phyloP scores from a whole-genome alignment of 2,113 vertebrate genomes.

The Osmerus mordax region DNA sequence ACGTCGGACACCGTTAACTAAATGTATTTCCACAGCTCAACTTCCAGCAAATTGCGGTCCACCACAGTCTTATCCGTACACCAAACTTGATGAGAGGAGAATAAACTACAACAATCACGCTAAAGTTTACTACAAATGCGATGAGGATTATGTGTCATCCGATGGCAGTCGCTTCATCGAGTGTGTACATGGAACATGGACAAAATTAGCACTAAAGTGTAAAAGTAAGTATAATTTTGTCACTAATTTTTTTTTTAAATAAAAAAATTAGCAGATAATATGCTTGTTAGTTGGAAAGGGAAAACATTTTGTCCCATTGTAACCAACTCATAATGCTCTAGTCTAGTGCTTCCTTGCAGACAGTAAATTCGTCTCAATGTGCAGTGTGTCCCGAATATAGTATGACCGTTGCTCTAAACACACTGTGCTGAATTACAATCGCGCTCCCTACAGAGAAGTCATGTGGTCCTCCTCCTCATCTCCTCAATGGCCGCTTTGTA shows the following conservation, averaged over 20 bases:
- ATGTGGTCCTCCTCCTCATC: constrained; percentile 11
- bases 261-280: background rate
- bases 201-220: constrained; percentile 6
- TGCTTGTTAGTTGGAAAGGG: background rate
- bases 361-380: no score
- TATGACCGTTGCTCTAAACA: background rate
- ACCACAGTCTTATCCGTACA: constrained; percentile 8
- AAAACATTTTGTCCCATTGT: no score
- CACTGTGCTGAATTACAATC: no score
- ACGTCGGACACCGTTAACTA: no score
- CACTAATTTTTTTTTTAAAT: background rate
- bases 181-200: constrained; percentile 14
- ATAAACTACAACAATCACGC: background rate
- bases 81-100: background rate
- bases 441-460: constrained; percentile 3
- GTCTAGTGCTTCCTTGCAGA: no score
- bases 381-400: no score
- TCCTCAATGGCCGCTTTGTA: constrained; percentile 16
- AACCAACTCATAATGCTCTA: no score
- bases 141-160: background rate
- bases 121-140: constrained; percentile 2
- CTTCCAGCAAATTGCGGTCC: constrained; percentile 7
- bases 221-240: constrained; percentile 12
- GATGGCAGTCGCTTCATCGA: background rate
- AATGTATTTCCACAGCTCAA: background rate